Evolutionary conservation across 2,113 vertebrate genomes (phyloP), one percentile per base, ranked within the genome.

Genomic region (Microcebus tavaratra): DNA sequence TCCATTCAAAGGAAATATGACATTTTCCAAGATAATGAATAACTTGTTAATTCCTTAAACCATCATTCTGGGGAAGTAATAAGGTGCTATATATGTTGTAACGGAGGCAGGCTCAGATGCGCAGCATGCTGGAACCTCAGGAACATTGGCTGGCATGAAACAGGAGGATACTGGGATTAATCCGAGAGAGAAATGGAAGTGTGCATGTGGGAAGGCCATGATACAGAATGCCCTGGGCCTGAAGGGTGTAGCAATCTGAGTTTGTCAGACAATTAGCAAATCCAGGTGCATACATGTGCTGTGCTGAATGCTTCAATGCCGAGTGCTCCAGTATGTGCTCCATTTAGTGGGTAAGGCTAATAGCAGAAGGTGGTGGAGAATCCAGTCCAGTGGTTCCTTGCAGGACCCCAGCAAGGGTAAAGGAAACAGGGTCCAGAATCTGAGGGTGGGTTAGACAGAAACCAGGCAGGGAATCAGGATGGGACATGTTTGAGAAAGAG

Each of bases 401-500:
- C 7, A 93, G 57, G 34, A 78, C 10, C 6, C n/a, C 48, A 70
- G 42, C 13, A 20, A 81, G 15, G 29, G 50, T n/a, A 39, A 75
- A 45, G 73, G 73, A 90, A 68, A 34, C 29, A 83, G 17, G 36
- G 50, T 55, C 87, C 48, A 85, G 78, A 50, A 68, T 88, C 17
- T 14, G 34, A 20, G 31, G 4, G 20, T 50, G 72, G 34, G 13
- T 34, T 67, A 78, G 67, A 48, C 59, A 91, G 65, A 67, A 73
- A 50, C 18, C 34, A 65, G 15, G 7, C 8, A 55, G 36, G 72
- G 42, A 78, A 57, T 81, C 78, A 36, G 31, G 31, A 87, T 53
- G 57, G 70, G 57, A 80, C 76, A 45, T 87, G 31, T 95, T 95
- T 92, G 45, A 23, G 59, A 76, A 88, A 87, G 14, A 91, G 18